These are phyloP conservation scores for Drosophila pseudoobscura DNA, from an alignment of 1,140 invertebrate species.

Conservation along the genomic window DNA sequence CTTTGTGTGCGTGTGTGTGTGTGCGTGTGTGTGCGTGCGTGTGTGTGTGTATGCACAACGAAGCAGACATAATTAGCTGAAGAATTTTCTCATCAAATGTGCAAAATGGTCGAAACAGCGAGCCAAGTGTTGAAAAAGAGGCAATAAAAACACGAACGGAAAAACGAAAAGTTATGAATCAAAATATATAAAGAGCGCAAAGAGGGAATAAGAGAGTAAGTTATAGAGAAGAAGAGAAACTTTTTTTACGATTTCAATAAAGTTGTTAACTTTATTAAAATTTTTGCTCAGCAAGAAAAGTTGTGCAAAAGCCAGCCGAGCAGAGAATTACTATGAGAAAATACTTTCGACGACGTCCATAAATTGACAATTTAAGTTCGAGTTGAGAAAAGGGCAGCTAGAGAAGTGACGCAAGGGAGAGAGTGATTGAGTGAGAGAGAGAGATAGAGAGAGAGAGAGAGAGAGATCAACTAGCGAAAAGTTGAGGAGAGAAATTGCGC, in stretches of 20 bases:
- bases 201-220: slow-evolving; percentile 4
- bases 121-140: slow-evolving; percentile 40
- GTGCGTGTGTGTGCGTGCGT: neutral
- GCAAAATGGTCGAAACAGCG: slow-evolving; percentile 53
- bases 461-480: slow-evolving; percentile 38
- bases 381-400: slow-evolving; percentile 30
- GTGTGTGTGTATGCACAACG: slow-evolving; percentile 54
- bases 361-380: slow-evolving; percentile 80
- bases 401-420: slow-evolving; percentile 35
- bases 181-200: slow-evolving; percentile 22
- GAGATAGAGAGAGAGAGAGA: slow-evolving; percentile 10
- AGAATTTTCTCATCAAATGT: slow-evolving; percentile 78
- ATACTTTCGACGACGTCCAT: slow-evolving; percentile 73
- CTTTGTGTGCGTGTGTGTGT: neutral
- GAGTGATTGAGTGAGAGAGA: slow-evolving; percentile 6
- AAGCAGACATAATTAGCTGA: slow-evolving; percentile 73
- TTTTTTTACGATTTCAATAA: slow-evolving; percentile 79
- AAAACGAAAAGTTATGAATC: slow-evolving; percentile 65
- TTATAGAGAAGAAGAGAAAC: slow-evolving; percentile 2
- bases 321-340: slow-evolving; percentile 78
- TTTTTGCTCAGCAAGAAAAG: slow-evolving; percentile 74
- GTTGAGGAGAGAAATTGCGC: slow-evolving; percentile 57
- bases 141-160: slow-evolving; percentile 59
- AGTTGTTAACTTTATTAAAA: slow-evolving; percentile 82
- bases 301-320: slow-evolving; percentile 74